A percentile compares a stretch with the other conserved stretches of the same genome.
These are phyloP conservation scores for Oncorhynchus keta DNA, from an alignment of 2,113 vertebrate genomes.

Conservation along the genomic window DNA sequence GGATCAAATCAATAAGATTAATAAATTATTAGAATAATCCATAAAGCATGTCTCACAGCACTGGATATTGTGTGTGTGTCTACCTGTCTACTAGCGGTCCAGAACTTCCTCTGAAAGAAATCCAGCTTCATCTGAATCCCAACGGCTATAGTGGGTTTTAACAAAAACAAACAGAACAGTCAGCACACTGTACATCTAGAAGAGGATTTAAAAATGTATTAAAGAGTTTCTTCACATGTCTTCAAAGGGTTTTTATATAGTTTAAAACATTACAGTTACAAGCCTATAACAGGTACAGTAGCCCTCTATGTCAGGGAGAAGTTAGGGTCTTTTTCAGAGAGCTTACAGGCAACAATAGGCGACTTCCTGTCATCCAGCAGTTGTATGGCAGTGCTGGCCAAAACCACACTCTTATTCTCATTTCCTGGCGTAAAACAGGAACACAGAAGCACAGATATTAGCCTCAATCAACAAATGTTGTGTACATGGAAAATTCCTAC, in stretches of 20 bases:
- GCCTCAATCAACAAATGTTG: constrained; percentile 6
- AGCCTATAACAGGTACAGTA: too few relatives aligned
- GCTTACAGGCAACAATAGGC: constrained; percentile 91
- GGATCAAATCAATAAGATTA: constrained; percentile 10
- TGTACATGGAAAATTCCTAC: background rate
- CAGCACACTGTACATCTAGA: too few relatives aligned
- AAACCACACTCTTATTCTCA: constrained; percentile 93
- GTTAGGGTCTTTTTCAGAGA: background rate
- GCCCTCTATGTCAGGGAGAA: background rate
- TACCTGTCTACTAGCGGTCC: constrained; percentile 98
- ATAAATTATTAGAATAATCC: background rate
- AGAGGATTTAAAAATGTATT: too few relatives aligned
- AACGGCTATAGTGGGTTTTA: constrained; percentile 76
- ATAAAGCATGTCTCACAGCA: background rate
- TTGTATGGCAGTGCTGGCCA: constrained; percentile 95
- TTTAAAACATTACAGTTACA: too few relatives aligned
- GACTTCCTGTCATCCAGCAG: constrained; percentile 94
- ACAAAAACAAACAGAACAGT: background rate
- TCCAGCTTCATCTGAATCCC: constrained; percentile 99
- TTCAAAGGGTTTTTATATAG: too few relatives aligned
- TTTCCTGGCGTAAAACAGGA: constrained; percentile 54
- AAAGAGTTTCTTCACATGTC: too few relatives aligned
- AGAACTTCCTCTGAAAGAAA: constrained; percentile 98
- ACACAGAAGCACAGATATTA: background rate
- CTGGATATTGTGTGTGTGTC: background rate